A percentile compares a stretch with the other conserved stretches of the same genome.
These are phyloP conservation scores for Ophiodon elongatus DNA, from an alignment of 2,113 vertebrate species.

Conservation along the genomic window DNA sequence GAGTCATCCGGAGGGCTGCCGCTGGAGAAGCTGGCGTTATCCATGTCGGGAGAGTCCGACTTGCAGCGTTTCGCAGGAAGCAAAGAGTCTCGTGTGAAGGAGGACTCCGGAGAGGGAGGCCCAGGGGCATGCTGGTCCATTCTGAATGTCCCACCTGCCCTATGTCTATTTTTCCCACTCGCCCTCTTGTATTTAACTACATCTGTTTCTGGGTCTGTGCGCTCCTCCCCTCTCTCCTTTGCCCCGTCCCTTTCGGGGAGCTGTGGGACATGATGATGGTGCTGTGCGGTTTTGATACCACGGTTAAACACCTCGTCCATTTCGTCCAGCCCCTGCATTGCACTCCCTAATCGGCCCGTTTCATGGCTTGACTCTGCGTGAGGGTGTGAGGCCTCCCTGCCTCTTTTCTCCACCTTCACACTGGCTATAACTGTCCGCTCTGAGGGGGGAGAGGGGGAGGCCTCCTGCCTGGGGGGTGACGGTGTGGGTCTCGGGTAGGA, in stretches of 20 bases:
- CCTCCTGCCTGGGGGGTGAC: slow-evolving; percentile 61
- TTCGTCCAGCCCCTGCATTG: slow-evolving; percentile 84
- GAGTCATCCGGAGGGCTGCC: slow-evolving; percentile 94
- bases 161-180: slow-evolving; percentile 77
- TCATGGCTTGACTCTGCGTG: slow-evolving; percentile 65
- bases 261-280: slow-evolving; percentile 62
- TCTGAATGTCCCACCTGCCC: slow-evolving; percentile 77
- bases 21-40: slow-evolving; percentile 95
- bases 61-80: slow-evolving; percentile 91
- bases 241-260: slow-evolving; percentile 68
- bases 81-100: slow-evolving; percentile 75
- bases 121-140: slow-evolving; percentile 85
- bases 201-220: slow-evolving; percentile 61
- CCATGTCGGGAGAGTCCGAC: slow-evolving; percentile 91
- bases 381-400: slow-evolving; percentile 62
- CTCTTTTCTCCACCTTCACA: slow-evolving; percentile 84
- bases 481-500: slow-evolving; percentile 67
- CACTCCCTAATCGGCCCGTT: slow-evolving; percentile 58
- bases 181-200: slow-evolving; percentile 73
- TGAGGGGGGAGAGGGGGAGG: slow-evolving; percentile 59
- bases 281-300: slow-evolving; percentile 83
- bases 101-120: slow-evolving; percentile 79
- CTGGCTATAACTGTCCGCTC: slow-evolving; percentile 86
- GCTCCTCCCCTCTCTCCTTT: slow-evolving; percentile 67
- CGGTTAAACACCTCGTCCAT: slow-evolving; percentile 89